Evolutionary conservation across 2,888 invertebrate species (phyloP).

Genomic region (Rotaria sp.): DNA sequence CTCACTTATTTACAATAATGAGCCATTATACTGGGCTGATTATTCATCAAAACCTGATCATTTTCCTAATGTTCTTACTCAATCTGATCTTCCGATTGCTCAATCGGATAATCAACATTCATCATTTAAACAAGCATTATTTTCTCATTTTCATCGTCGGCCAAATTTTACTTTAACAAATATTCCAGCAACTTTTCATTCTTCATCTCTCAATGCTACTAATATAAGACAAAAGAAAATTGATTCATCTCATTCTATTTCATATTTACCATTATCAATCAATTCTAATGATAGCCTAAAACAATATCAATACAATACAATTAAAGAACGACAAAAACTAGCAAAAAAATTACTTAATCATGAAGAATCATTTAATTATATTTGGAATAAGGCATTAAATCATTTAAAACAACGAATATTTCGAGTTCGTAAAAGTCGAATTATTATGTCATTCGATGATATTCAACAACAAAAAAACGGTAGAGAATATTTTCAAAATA

Average conservation of each 20-base stretch:
- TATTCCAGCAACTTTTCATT: not conserved
- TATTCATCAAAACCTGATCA: not conserved
- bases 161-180: not conserved
- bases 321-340: too few relatives aligned
- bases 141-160: not conserved
- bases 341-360: too few relatives aligned
- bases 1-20: not conserved
- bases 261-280: too few relatives aligned
- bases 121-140: not conserved
- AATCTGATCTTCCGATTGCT: not conserved
- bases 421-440: constrained; percentile 2
- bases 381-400: too few relatives aligned
- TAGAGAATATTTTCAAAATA: not conserved
- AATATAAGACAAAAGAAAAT: too few relatives aligned
- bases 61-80: not conserved
- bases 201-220: not conserved
- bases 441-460: not conserved
- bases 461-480: not conserved
- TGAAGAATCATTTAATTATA: too few relatives aligned
- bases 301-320: too few relatives aligned
- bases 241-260: too few relatives aligned
- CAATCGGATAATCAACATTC: not conserved
- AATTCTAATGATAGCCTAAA: too few relatives aligned
- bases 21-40: not conserved
- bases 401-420: not conserved